Conservation (phyloP, 2,888 invertebrate genomes). For the Eumacrocentrus americanus region DNA sequence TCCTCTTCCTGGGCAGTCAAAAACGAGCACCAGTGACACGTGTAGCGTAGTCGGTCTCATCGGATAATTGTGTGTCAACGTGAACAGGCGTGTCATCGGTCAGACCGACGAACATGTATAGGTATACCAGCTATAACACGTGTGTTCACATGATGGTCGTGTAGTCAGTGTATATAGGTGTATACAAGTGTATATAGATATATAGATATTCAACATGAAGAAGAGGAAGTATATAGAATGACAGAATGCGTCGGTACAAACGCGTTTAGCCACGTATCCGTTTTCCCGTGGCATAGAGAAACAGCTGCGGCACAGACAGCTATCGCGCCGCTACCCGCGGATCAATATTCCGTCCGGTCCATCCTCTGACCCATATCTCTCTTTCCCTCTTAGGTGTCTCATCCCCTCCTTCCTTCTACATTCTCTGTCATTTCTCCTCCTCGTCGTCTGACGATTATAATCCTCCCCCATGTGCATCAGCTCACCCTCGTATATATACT, state of each 20-base stretch:
- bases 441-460: constrained; percentile 3
- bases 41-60: constrained; percentile 4
- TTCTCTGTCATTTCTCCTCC: constrained; percentile 8
- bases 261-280: constrained; percentile 17
- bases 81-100: constrained; percentile 14
- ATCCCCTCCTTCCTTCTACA: not conserved
- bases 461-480: constrained; percentile 4
- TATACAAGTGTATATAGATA: too few relatives aligned
- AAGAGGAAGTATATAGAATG: too few relatives aligned
- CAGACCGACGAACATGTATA: not conserved
- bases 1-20: constrained; percentile 1
- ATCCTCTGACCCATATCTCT: constrained; percentile 59
- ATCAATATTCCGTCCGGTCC: constrained; percentile 61
- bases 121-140: not conserved
- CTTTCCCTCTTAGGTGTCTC: constrained; percentile 24
- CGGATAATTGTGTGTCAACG: constrained; percentile 22
- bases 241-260: too few relatives aligned
- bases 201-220: too few relatives aligned
- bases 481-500: not conserved
- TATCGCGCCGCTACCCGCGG: constrained; percentile 45
- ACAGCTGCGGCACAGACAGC: constrained; percentile 30
- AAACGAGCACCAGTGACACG: constrained; percentile 3
- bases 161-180: too few relatives aligned
- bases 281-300: constrained; percentile 2
- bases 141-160: not conserved